Evolutionary conservation across 2,113 vertebrate species (phyloP), one percentile per base, ranked within the genome.

Genomic region (Neogale vison): DNA sequence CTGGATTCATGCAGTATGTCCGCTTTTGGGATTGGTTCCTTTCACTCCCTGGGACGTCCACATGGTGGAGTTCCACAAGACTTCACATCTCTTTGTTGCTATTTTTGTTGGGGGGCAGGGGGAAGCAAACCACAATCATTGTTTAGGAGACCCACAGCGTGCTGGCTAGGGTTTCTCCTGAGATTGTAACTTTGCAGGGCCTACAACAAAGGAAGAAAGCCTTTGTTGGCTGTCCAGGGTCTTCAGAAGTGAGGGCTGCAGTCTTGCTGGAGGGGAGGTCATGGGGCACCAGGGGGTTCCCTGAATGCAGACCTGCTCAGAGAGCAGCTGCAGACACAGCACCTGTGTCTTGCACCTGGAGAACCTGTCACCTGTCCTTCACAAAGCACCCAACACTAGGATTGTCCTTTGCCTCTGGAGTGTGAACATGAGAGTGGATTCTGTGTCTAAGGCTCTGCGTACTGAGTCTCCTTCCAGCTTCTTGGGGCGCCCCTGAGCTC

Each of bases 1-100:
- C 20, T 13, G 31, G 29, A 36, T 15, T 50, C 7, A 1, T n/a
- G 42, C 31, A 24, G 0, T 5, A 1, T n/a, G 20, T 3, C 6
- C 50, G 12, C 83, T n/a, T 50, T 50, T 0, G 4, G 12, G 6
- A 17, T 3, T 50, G 42, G 45, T 24, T 29, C 10, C 39, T 29
- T 76, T 45, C 24, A 42, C 71, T 72, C 29, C 4, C 39, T 12
- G 18, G 5, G 6, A 21, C 26, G 4, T 65, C 83, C 83, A 45
- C 15, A 76, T 29, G 7, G 3, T 45, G 4, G 24, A 45, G 12
- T 26, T 6, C 39, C 26, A 14, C 39, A 72, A 23, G 13, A 34
- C 1, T 83, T 18, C 2, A 1, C 3, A 18, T 15, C 14, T 18
- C 18, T 34, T n/a, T n/a, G 4, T n/a, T 15, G 72, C 39, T 26